Base-by-base conservation (phyloP, 1,140 invertebrate species). In the Geopemphigus sp. region DNA sequence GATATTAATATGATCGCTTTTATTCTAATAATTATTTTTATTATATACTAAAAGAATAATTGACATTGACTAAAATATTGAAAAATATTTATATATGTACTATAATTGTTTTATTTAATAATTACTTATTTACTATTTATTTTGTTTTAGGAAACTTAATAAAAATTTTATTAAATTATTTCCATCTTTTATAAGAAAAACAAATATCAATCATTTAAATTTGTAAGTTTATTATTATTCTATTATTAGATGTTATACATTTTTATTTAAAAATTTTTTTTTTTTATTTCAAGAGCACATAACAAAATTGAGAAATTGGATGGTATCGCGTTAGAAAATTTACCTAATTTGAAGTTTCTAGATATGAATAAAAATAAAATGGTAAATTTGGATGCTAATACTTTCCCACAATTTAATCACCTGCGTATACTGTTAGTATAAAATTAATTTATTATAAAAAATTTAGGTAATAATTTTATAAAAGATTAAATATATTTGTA, bases 291-390 rank as follows among this genome's bases (percentile, higher is more conserved):
- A 17, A 78, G 74, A 63, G 74, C 74, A n/a, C 57, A 78, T 29
- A 78, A 78, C 2, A 78, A 78, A 63, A 78, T 78, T 12, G 17
- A 78, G 29, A 78, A 61, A 63, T 63, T 78, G 26, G 57, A 78
- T 12, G 1, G 32, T 17, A 24, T 10, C 24, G n/a, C 14, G 15
- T n/a, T 95, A 83, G 85, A 88, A 1, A 86, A 87, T 47, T 88
- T 95, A 70, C 86, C 88, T 0, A 85, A 87, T 29, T 85, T 93
- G 0, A 87, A 88, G 82, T 84, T 85, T 24, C 85, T 93, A 32
- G 87, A 90, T 84, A 83, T 94, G 54, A 89, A 88, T 82, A 87
- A 86, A 81, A 93, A 93, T 85, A 86, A 87, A 81, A 88, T 93
- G 81, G 86, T 85, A 54, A 85, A 85, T 56, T 86, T 93, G 57